These are phyloP conservation scores for Kryptolebias ocellatus DNA, from an alignment of 2,797 vertebrate genomes.

Conservation along the genomic window DNA sequence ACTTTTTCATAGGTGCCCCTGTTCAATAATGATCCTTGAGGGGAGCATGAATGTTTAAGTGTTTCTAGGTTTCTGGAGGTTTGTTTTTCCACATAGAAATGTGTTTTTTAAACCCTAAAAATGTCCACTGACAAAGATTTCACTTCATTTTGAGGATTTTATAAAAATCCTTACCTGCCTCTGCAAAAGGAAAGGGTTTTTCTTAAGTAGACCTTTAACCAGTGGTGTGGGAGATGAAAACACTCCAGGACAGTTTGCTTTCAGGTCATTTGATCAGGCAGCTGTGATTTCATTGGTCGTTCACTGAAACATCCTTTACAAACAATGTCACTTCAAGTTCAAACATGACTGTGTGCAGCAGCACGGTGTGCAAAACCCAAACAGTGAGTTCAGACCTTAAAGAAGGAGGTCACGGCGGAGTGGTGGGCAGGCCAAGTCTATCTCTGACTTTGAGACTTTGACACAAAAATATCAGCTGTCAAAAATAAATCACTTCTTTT, in stretches of 20 bases:
- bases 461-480: background rate
- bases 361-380: slow-evolving; percentile 4
- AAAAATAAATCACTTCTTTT: background rate
- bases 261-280: slow-evolving; percentile 17
- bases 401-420: background rate
- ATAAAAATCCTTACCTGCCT: too few relatives aligned
- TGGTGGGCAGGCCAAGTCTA: background rate
- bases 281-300: slow-evolving; percentile 8
- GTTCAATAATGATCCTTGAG: too few relatives aligned
- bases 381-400: background rate
- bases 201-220: background rate
- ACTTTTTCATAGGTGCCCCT: too few relatives aligned
- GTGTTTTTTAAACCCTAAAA: too few relatives aligned
- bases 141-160: too few relatives aligned
- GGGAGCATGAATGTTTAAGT: too few relatives aligned
- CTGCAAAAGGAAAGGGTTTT: too few relatives aligned
- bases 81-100: too few relatives aligned
- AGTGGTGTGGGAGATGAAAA: background rate
- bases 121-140: too few relatives aligned
- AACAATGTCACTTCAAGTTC: slow-evolving; percentile 16
- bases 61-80: too few relatives aligned
- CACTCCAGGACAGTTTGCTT: background rate
- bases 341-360: background rate
- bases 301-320: background rate
- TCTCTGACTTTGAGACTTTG: background rate